Conservation (phyloP, 2,888 invertebrate genomes). For the Dasysyrphus tricinctus region DNA sequence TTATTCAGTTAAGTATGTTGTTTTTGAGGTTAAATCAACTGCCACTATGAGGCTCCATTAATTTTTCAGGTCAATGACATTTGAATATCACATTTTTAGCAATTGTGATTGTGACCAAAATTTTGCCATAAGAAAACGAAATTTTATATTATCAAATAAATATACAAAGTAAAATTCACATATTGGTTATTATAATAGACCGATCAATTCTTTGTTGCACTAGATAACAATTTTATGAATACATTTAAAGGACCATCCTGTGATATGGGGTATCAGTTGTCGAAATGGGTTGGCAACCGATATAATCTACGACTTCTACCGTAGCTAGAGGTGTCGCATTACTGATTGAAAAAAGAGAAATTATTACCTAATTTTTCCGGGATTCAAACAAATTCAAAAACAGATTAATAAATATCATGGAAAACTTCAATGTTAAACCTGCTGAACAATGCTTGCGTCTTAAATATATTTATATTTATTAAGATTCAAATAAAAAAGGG, state of each 20-base stretch:
- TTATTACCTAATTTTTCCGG: neutral
- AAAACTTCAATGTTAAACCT: neutral
- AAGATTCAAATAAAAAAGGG: neutral
- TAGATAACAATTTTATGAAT: neutral
- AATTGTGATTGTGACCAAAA: neutral
- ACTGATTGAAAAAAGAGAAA: neutral
- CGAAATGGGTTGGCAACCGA: neutral
- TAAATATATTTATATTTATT: too few species aligned
- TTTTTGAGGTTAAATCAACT: constrained; percentile 45
- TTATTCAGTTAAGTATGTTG: constrained; percentile 55
- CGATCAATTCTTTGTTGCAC: neutral
- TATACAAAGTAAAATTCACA: neutral
- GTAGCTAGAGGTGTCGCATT: neutral
- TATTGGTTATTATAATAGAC: neutral
- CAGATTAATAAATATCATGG: neutral
- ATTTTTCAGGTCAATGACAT: constrained; percentile 68
- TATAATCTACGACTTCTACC: neutral
- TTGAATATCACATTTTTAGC: constrained; percentile 29
- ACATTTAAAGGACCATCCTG: neutral
- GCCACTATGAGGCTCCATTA: constrained; percentile 34
- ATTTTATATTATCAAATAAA: neutral
- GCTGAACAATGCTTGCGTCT: too few species aligned
- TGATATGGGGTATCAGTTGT: neutral
- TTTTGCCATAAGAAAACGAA: neutral
- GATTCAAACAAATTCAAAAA: neutral